Conservation (phyloP, 1,140 invertebrate genomes). For the Drosophila nikananu region DNA sequence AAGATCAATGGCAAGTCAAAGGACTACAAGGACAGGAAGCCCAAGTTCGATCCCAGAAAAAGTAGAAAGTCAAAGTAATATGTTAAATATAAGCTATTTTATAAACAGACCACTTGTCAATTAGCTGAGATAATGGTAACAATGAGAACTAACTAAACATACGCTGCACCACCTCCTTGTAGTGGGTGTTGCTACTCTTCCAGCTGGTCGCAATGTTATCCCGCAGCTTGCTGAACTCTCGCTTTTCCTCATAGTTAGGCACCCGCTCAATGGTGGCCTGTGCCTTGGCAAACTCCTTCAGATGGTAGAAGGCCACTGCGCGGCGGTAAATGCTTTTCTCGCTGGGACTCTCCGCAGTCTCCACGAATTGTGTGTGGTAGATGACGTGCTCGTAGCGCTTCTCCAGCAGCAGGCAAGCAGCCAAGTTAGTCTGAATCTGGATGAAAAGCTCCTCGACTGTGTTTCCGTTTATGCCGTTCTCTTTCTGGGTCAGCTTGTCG, state of each 20-base stretch:
- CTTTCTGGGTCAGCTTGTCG: conserved; percentile 52
- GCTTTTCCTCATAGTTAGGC: conserved; percentile 73
- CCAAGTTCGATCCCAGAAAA: conserved; percentile 47
- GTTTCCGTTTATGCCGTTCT: conserved; percentile 57
- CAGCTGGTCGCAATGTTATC: conserved; percentile 65
- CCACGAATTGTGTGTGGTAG: conserved; percentile 78
- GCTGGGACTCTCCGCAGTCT: conserved; percentile 55
- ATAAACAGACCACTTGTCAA: conserved; percentile 18
- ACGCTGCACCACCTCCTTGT: conserved; percentile 78
- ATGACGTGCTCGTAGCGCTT: conserved; percentile 82
- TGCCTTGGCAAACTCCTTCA: conserved; percentile 80
- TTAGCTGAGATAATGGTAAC: conserved; percentile 21
- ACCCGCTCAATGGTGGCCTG: conserved; percentile 65
- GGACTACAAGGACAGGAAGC: conserved; percentile 56
- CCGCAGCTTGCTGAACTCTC: conserved; percentile 72
- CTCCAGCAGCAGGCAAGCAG: conserved; percentile 76
- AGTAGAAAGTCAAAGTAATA: conserved; percentile 51
- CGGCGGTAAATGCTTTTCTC: conserved; percentile 83
- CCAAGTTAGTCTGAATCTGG: conserved; percentile 78
- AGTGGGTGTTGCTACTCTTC: conserved; percentile 74
- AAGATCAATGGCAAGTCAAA: conserved; percentile 19
- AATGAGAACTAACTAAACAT: conserved; percentile 77
- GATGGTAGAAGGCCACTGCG: conserved; percentile 70
- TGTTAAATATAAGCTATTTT: conserved; percentile 48
- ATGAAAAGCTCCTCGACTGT: conserved; percentile 68